Percentiles rank a stretch among this genome's conserved stretches.
These are phyloP conservation scores for Pegea sp. DNA, from an alignment of 23 tunicate genomes.

Conservation along the genomic window DNA sequence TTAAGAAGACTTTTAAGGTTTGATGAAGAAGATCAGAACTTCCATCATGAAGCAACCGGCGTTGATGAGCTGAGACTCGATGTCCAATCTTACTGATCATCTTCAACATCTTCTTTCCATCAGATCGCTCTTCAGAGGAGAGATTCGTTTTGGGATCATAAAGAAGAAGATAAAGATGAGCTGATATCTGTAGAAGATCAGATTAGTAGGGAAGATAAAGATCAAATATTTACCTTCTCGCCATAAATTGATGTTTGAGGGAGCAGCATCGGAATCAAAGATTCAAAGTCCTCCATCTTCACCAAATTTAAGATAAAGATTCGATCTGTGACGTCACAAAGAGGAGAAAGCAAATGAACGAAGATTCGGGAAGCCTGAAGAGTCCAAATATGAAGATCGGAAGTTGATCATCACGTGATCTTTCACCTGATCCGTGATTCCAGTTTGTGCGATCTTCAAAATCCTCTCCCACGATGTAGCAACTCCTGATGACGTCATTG, in stretches of 20 bases:
- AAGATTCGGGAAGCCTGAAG: conserved; percentile 27
- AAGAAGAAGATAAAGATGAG: conserved; percentile 25
- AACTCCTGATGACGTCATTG: not conserved
- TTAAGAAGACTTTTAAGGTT: not conserved
- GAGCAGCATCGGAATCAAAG: conserved; percentile 13
- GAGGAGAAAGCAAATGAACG: conserved; percentile 33
- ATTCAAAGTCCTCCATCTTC: conserved; percentile 19
- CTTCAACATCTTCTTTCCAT: conserved; percentile 15
- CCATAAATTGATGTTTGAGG: conserved; percentile 15
- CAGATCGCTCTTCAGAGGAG: conserved; percentile 16
- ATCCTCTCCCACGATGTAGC: conserved; percentile 47
- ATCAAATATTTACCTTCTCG: conserved; percentile 17
- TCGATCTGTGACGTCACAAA: conserved; percentile 12
- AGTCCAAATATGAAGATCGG: not conserved
- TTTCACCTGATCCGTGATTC: conserved; percentile 38
- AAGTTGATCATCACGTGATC: not conserved
- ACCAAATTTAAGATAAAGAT: conserved; percentile 22
- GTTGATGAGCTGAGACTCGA: conserved; percentile 13
- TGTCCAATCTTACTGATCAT: conserved; percentile 16
- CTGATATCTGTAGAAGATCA: conserved; percentile 16
- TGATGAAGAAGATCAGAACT: not conserved
- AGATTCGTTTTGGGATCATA: conserved; percentile 32
- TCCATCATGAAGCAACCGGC: conserved; percentile 5
- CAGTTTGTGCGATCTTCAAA: conserved; percentile 14
- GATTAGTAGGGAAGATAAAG: not conserved